Base-by-base conservation (phyloP, 2,113 vertebrate genomes). In the Apodemus speciosus region DNA sequence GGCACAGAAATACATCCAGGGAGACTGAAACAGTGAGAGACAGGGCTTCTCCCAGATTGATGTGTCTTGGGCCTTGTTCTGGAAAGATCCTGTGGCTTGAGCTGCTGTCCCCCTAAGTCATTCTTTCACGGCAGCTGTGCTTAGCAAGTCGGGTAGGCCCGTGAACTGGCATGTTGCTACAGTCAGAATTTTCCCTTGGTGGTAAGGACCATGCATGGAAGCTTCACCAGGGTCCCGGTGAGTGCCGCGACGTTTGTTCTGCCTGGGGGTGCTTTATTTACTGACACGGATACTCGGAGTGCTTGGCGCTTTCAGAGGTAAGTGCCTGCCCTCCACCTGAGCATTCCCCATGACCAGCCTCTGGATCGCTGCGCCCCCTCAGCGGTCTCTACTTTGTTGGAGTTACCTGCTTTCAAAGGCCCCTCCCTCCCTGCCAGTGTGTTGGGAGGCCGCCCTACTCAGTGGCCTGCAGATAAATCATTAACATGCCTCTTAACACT, bases 121-220 rank as follows among this genome's bases (percentile, higher is more conserved):
- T 90, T 88, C 79, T 94, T 91, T 85, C 79, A 69, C 51, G 38
- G 25, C 90, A 96, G 92, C 95, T 97, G 90, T 80, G 75, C 91
- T 92, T 85, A 93, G 86, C 58, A 76, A 38, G 89, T 43, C 81
- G 93, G 88, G 77, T 85, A 93, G 93, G 86, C 84, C 64, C 58
- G 27, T 0, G 32, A 38, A 64, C 58, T 69, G 89, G 95, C 92
- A 38, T 73, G 86, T 43, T 72, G 56, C 91, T 91, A 85, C 15
- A 68, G 60, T 96, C 58, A 85, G 76, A 62, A 9, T 88, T 92
- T 94, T 66, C 85, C 76, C 85, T 69, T 49, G 64, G 85, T 68
- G 68, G 53, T 32, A 27, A 75, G 46, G 83, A 93, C 43, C 30
- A 25, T 62, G 85, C 58, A 18, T 23, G 53, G 85, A 84, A 72